Evolutionary conservation across 2,888 invertebrate genomes (phyloP), one percentile per base, ranked within the genome.

Genomic region (Luffia ferchaultella): DNA sequence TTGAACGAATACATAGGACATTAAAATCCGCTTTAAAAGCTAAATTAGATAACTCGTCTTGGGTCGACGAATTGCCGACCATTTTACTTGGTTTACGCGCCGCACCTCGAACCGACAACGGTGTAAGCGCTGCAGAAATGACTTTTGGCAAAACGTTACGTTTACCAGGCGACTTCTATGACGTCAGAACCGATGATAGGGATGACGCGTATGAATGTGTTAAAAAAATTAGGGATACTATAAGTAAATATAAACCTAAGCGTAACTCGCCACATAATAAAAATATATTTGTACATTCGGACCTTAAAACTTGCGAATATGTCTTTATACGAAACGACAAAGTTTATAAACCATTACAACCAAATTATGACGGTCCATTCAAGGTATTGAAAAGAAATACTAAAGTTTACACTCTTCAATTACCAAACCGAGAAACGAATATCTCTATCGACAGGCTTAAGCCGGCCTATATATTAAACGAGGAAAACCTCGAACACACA

Each of bases 81-180:
- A 59, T 64, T 2, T 50, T 67, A 15, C 52, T 68, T 19, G 65
- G 65, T 1, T 50, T 67, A 43, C 53, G 66, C 9, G n/a, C n/a
- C n/a, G n/a, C n/a, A n/a, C n/a, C n/a, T n/a, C n/a, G n/a, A n/a
- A n/a, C n/a, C n/a, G n/a, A n/a, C n/a, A n/a, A n/a, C n/a, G n/a
- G n/a, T n/a, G n/a, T n/a, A n/a, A n/a, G n/a, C n/a, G n/a, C n/a
- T 18, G 63, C 62, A 1, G 56, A 62, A 48, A 19, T 65, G 20
- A 55, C 54, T 0, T 63, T 57, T 47, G 61, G 63, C 1, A 43
- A 51, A n/a, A 46, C 52, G 19, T 49, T 65, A 17, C 50, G 56
- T 3, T 48, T 64, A n/a, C 63, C 62, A 1, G 60, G 61, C 9
- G 60, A 62, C 18, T 59, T 62, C 52, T 58, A 7, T 7, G 20